These are phyloP conservation scores for Stegodyphus mimosarum DNA, from an alignment of 1,140 invertebrate genomes.

Conservation along the genomic window DNA sequence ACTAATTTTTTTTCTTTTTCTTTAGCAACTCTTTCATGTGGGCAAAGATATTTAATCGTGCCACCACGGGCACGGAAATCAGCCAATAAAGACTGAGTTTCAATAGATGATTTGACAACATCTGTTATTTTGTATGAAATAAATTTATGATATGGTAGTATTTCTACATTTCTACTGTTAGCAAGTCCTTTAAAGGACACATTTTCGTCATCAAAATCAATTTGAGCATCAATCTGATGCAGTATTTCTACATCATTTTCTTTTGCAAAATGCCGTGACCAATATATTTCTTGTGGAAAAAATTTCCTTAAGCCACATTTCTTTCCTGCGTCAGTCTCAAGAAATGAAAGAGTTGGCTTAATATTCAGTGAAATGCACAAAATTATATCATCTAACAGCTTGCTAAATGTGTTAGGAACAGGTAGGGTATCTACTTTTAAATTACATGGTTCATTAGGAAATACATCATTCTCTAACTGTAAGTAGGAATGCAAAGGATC, in stretches of 20 bases:
- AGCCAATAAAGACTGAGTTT: constrained; percentile 79
- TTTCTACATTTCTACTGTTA: constrained; percentile 57
- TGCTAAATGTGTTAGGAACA: constrained; percentile 78
- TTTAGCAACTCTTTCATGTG: constrained; percentile 51
- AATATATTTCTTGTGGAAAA: constrained; percentile 84
- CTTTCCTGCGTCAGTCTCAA: constrained; percentile 85
- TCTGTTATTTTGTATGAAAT: constrained; percentile 76
- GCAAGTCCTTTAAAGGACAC: constrained; percentile 8
- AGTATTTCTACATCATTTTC: constrained; percentile 61
- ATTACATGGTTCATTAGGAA: constrained; percentile 14
- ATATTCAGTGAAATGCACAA: constrained; percentile 89
- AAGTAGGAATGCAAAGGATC: constrained; percentile 81
- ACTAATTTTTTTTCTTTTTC: constrained; percentile 55
- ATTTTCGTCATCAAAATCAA: constrained; percentile 36
- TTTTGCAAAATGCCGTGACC: constrained; percentile 72
- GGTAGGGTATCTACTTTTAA: constrained; percentile 74
- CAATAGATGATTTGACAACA: constrained; percentile 6
- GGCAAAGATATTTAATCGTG: constrained; percentile 70
- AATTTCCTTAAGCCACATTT: constrained; percentile 81
- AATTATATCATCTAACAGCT: constrained; percentile 74
- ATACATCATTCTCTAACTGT: constrained; percentile 72
- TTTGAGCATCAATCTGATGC: constrained; percentile 45
- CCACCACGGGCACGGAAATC: constrained; percentile 88
- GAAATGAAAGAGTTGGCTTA: constrained; percentile 84
- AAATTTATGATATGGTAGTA: constrained; percentile 77